Conservation (phyloP, 2,797 vertebrate species). For the Pygocentrus nattereri region DNA sequence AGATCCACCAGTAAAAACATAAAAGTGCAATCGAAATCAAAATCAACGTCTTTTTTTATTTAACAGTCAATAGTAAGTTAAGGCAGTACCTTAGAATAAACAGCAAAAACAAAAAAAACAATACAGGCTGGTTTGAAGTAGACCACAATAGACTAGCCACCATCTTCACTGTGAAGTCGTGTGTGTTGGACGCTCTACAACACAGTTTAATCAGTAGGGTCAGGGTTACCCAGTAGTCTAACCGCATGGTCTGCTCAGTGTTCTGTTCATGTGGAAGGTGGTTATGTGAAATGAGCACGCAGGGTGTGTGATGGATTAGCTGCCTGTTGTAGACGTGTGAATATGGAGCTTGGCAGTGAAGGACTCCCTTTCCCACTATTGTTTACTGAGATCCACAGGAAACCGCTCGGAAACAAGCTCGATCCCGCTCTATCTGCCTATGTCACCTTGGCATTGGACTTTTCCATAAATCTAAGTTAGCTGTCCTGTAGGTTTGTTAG, state of each 20-base stretch:
- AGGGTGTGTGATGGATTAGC: slow-evolving; percentile 50
- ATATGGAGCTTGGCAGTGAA: slow-evolving; percentile 79
- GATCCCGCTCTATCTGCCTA: slow-evolving; percentile 87
- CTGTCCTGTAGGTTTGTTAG: background rate
- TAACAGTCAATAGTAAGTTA: background rate
- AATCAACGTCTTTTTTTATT: no score
- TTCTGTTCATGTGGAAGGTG: slow-evolving; percentile 2
- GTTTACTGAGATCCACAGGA: slow-evolving; percentile 87
- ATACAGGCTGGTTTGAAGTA: background rate
- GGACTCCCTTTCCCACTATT: slow-evolving; percentile 92
- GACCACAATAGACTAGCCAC: background rate
- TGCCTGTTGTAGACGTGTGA: slow-evolving; percentile 78
- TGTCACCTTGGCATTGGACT: slow-evolving; percentile 68
- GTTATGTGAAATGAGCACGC: slow-evolving; percentile 14
- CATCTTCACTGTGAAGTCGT: background rate
- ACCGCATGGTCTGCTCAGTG: background rate
- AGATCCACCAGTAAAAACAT: background rate
- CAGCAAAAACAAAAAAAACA: no score
- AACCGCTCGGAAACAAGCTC: slow-evolving; percentile 72
- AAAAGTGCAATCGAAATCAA: background rate
- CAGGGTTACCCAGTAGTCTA: no score
- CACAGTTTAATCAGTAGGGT: no score
- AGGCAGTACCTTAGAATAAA: no score
- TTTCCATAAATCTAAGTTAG: slow-evolving; percentile 43
- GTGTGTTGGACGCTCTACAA: background rate